Base-by-base conservation (phyloP, 2,113 vertebrate genomes). In the Pangasianodon hypophthalmus region DNA sequence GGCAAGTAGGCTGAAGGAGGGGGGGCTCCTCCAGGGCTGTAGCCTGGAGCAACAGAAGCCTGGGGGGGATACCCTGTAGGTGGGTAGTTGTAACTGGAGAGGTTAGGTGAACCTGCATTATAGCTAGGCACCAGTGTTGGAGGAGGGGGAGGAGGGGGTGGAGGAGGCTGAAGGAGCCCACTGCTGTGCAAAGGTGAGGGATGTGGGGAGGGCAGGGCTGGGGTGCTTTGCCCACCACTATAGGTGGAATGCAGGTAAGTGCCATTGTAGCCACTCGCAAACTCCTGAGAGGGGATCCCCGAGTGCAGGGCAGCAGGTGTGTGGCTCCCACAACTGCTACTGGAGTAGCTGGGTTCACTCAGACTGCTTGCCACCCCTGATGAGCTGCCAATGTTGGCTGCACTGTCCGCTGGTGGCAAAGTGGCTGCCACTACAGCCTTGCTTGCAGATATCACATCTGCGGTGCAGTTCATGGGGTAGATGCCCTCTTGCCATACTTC, bases 201-300 rank as follows among this genome's bases (percentile, higher is more conserved):
- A 92, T 99, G 98, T 85, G 98, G 98, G 13, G 98, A 99, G 48
- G 97, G 97, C 92, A 99, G 97, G 92, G 96, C 97, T 84, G 98
- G 96, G 92, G 98, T 97, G 90, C 96, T 96, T 96, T 99, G 98
- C 89, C 98, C 95, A 0, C 98, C 95, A 0, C 97, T 97, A 94
- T 98, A 99, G 87, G 97, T 98, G 80, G 97, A 97, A 97, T 99
- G 98, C 95, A 99, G 94, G 94, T 99, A 99, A 0, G 99, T 98
- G 91, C 98, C 97, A 1, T 98, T 99, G 96, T 98, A 99, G 94
- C 97, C 97, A 77, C 97, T 92, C 92, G 96, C 97, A 44, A 99
- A 99, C 98, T 99, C 98, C 98, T 99, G 98, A 98, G 98, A 97
- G 84, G 98, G 95, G 94, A 99, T 97, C 92, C 97, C 97, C 93